Evolutionary conservation across 2,888 invertebrate genomes (phyloP).

Genomic region (Cephus nigrinus): DNA sequence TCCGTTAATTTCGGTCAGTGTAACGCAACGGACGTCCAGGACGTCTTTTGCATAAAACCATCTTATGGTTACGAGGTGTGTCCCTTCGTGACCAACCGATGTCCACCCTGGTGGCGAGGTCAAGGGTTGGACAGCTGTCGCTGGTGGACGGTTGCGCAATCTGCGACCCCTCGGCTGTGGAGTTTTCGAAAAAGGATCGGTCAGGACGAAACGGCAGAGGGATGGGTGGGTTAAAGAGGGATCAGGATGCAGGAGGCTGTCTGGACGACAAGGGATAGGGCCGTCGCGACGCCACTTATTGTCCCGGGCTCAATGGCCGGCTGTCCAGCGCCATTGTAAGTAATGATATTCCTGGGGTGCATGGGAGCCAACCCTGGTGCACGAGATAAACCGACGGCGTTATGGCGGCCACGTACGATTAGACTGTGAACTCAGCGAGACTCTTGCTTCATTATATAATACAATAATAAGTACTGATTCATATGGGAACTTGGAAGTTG

Average conservation of each 20-base stretch:
- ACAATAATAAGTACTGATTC: neutral
- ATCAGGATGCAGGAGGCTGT: conserved; percentile 3
- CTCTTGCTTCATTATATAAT: neutral
- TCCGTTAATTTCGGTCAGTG: neutral
- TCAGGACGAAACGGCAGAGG: conserved; percentile 1
- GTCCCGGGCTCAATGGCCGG: conserved; percentile 48
- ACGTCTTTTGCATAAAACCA: no score
- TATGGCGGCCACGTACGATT: neutral
- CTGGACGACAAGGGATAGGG: conserved; percentile 2
- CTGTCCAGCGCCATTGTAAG: conserved; percentile 47
- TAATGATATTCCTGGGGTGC: conserved; percentile 32
- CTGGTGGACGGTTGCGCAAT: conserved; percentile 62
- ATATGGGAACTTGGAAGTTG: neutral
- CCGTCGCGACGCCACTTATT: conserved; percentile 37
- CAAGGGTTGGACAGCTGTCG: conserved; percentile 66
- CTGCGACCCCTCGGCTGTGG: conserved; percentile 32
- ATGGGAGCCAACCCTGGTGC: conserved; percentile 2
- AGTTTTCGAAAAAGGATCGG: no score
- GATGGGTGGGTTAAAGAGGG: conserved; percentile 4
- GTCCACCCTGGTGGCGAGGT: conserved; percentile 39
- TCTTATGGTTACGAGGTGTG: conserved; percentile 1
- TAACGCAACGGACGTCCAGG: neutral
- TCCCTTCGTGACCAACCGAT: conserved; percentile 9
- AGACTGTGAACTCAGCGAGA: neutral
- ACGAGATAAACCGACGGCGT: neutral